A percentile compares a stretch with the other conserved stretches of the same genome.
phyloP scores from a whole-genome alignment of 2,888 invertebrate species.

The Phortica magna region DNA sequence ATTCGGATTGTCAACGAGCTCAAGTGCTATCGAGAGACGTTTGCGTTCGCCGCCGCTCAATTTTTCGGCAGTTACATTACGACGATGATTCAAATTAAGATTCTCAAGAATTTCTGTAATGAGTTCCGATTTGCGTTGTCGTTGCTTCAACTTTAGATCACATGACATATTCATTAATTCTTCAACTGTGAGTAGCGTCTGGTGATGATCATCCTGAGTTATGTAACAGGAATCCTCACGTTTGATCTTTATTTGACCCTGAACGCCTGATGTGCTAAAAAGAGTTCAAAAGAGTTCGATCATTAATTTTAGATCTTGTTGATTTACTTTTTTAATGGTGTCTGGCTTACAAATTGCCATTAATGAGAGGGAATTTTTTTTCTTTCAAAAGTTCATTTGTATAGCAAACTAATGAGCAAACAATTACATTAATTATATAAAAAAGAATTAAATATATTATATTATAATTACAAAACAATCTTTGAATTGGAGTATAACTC shows the following conservation, averaged over 20 bases:
- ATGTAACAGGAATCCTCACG: slow-evolving; percentile 89
- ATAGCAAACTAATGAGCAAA: too few relatives aligned
- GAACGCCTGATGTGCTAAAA: slow-evolving; percentile 82
- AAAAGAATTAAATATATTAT: too few relatives aligned
- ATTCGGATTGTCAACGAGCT: slow-evolving; percentile 90
- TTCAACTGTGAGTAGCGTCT: slow-evolving; percentile 85
- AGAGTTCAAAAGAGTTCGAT: slow-evolving; percentile 31
- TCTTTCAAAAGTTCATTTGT: background rate
- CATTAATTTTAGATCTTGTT: background rate
- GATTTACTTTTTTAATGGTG: background rate
- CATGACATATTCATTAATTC: slow-evolving; percentile 90
- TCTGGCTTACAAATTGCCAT: background rate
- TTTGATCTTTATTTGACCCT: slow-evolving; percentile 85
- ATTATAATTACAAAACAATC: too few relatives aligned
- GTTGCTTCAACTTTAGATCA: slow-evolving; percentile 82
- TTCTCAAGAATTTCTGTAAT: slow-evolving; percentile 75
- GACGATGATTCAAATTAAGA: slow-evolving; percentile 75
- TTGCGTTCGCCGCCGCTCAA: slow-evolving; percentile 90
- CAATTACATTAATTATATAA: too few relatives aligned
- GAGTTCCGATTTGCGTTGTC: slow-evolving; percentile 63
- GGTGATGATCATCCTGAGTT: slow-evolving; percentile 87
- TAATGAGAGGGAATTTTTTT: background rate
- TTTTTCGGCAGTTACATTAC: slow-evolving; percentile 77
- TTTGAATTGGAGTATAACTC: too few relatives aligned
- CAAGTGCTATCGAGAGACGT: slow-evolving; percentile 88